Percentiles rank a stretch among this genome's conserved stretches.
These are phyloP conservation scores for Eupithecia subumbrata DNA, from an alignment of 2,888 invertebrate species.

Conservation along the genomic window DNA sequence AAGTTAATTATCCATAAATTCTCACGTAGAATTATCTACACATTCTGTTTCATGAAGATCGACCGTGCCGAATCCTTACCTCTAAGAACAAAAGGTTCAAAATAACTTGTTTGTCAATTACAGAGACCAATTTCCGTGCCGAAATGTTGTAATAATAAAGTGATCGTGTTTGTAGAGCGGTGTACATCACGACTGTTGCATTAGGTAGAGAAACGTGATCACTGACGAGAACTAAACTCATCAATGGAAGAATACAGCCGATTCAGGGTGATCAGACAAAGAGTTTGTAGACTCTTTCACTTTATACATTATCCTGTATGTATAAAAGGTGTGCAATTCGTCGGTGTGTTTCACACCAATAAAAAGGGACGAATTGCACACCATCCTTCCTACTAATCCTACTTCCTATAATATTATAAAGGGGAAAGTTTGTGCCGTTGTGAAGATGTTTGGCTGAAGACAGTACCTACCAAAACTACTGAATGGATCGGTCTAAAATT, in stretches of 20 bases:
- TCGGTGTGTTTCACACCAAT: too few species aligned
- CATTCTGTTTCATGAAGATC: background rate
- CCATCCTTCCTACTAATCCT: too few species aligned
- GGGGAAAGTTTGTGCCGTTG: too few species aligned
- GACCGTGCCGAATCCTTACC: background rate
- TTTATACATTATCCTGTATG: background rate
- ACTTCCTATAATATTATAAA: too few species aligned
- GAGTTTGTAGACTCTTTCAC: background rate
- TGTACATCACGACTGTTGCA: background rate
- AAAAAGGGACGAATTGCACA: too few species aligned
- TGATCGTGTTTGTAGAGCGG: background rate
- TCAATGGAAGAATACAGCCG: conserved; percentile 1
- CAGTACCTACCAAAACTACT: too few species aligned
- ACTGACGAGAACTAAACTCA: background rate
- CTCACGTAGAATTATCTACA: background rate
- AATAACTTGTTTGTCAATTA: background rate
- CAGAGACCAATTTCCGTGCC: background rate
- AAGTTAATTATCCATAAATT: background rate
- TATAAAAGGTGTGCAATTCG: too few species aligned
- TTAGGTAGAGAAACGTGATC: background rate
- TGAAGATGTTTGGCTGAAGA: too few species aligned
- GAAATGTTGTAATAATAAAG: background rate
- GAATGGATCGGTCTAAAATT: too few species aligned
- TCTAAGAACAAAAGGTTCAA: background rate
- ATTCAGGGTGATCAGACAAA: background rate